Evolutionary conservation across 2,888 invertebrate species (phyloP).

Genomic region (Eumerus sabulonum): DNA sequence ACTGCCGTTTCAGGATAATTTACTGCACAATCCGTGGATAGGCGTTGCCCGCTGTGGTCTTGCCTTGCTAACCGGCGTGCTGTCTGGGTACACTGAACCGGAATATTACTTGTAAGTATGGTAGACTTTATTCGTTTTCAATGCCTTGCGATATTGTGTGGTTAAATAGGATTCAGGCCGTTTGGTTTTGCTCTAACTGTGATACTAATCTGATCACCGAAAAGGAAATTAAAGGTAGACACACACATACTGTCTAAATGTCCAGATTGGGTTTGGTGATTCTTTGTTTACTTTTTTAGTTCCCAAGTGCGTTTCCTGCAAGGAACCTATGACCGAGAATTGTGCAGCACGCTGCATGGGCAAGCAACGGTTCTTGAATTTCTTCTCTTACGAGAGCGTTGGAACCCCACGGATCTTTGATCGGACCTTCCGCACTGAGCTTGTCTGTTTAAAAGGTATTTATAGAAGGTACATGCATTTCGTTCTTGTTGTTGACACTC

Average conservation of each 20-base stretch:
- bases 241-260: background rate
- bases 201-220: constrained; percentile 73
- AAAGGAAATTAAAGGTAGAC: constrained; percentile 10
- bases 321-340: constrained; percentile 75
- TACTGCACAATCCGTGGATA: constrained; percentile 71
- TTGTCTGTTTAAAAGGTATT: constrained; percentile 73
- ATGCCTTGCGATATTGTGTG: background rate
- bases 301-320: constrained; percentile 74
- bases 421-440: constrained; percentile 71
- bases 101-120: constrained; percentile 55
- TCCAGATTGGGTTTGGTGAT: background rate
- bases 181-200: constrained; percentile 76
- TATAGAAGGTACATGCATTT: constrained; percentile 70
- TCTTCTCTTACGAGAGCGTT: constrained; percentile 72
- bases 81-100: constrained; percentile 73
- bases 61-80: constrained; percentile 72
- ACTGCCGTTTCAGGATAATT: constrained; percentile 71
- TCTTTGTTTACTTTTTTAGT: constrained; percentile 67
- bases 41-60: constrained; percentile 71
- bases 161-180: constrained; percentile 74
- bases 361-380: constrained; percentile 71
- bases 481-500: constrained; percentile 60
- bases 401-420: constrained; percentile 72
- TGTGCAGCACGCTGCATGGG: constrained; percentile 74
- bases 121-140: background rate